Evolutionary conservation across 30 jellyfish, hydroid and myxozoan genomes (phyloP).

Genomic region (Aurelia aurita): DNA sequence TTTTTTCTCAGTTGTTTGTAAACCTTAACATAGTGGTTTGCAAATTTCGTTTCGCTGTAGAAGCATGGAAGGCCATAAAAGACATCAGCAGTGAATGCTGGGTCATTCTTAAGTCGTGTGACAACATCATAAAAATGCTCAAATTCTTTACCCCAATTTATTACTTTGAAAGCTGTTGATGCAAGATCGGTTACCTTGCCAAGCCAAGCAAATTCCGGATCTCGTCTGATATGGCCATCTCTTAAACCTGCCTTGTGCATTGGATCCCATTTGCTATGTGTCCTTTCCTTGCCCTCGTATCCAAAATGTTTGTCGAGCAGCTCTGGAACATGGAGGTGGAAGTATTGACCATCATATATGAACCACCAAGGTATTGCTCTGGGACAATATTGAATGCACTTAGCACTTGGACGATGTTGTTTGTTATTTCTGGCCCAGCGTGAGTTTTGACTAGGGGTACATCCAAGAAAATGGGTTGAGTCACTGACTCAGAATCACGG

Average conservation of each 20-base stretch:
- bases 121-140: not conserved
- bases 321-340: slow-evolving; percentile 7
- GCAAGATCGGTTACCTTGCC: not conserved
- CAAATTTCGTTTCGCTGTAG: not conserved
- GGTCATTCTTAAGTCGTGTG: not conserved
- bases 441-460: not conserved
- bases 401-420: not conserved
- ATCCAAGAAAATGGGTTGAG: not conserved
- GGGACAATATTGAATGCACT: not conserved
- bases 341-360: slow-evolving; percentile 4
- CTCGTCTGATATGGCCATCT: not conserved
- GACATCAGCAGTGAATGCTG: not conserved
- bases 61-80: not conserved
- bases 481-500: not conserved
- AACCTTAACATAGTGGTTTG: not conserved
- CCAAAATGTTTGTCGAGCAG: not conserved
- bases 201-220: not conserved
- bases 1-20: not conserved
- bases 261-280: not conserved
- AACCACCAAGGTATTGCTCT: slow-evolving; percentile 7
- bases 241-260: slow-evolving; percentile 1
- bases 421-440: not conserved
- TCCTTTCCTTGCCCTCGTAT: not conserved
- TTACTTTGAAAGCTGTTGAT: not conserved
- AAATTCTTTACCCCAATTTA: slow-evolving; percentile 7